phyloP scores from a whole-genome alignment of 2,888 invertebrate species.

The Euzophera pinguis region DNA sequence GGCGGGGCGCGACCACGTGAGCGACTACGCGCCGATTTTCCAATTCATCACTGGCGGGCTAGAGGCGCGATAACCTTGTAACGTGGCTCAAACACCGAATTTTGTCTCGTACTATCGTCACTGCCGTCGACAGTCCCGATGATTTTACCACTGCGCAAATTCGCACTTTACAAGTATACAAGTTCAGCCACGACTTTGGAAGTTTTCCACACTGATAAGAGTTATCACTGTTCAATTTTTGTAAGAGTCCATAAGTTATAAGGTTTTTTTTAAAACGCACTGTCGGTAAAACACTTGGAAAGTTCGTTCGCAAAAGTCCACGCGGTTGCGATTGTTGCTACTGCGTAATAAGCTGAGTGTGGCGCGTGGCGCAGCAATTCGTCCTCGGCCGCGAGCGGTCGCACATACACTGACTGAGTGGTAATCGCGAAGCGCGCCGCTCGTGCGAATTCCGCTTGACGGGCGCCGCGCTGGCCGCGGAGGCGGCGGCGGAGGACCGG shows the following conservation, averaged over 20 bases:
- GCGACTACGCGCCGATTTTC: conserved; percentile 79
- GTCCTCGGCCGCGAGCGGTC: conserved; percentile 68
- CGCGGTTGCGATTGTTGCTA: conserved; percentile 67
- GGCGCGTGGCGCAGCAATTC: conserved; percentile 50
- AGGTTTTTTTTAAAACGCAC: conserved; percentile 21
- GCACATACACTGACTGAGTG: conserved; percentile 75
- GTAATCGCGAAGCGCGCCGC: conserved; percentile 58
- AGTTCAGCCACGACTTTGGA: conserved; percentile 56
- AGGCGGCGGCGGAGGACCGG: conserved; percentile 30
- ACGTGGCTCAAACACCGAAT: conserved; percentile 69
- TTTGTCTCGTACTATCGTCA: conserved; percentile 56
- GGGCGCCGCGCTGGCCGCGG: conserved; percentile 44
- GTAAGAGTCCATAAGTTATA: conserved; percentile 27
- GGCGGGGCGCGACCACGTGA: conserved; percentile 77
- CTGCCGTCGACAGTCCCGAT: conserved; percentile 41
- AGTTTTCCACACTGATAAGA: conserved; percentile 70
- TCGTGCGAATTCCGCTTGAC: conserved; percentile 67
- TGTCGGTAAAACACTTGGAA: conserved; percentile 27
- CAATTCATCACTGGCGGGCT: conserved; percentile 76
- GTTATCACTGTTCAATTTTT: conserved; percentile 55
- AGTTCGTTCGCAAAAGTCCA: conserved; percentile 53
- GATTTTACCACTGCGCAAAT: conserved; percentile 49
- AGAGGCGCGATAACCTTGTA: conserved; percentile 78
- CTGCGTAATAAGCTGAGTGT: conserved; percentile 73
- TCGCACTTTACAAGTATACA: conserved; percentile 45